Conservation (phyloP, 2,113 vertebrate species). For the Cyanoramphus novaezelandiae region DNA sequence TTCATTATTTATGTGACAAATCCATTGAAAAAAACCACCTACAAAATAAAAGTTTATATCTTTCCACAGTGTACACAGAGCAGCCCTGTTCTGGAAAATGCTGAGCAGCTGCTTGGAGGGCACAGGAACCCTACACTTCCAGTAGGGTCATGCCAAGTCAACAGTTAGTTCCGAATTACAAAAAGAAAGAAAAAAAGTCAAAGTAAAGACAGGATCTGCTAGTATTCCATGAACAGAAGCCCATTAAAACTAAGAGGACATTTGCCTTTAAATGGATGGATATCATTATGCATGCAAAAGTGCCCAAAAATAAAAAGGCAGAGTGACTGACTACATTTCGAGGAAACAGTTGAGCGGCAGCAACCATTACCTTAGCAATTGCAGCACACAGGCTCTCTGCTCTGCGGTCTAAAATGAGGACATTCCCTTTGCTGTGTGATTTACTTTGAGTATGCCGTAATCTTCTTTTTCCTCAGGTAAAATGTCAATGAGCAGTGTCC, state of each 20-base stretch:
- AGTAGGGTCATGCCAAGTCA: neutral
- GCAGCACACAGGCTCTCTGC: slow-evolving; percentile 39
- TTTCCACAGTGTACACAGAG: neutral
- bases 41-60: neutral
- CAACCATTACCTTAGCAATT: slow-evolving; percentile 62
- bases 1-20: slow-evolving; percentile 34
- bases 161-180: neutral
- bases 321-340: slow-evolving; percentile 44
- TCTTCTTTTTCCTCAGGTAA: slow-evolving; percentile 60
- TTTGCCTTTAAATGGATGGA: slow-evolving; percentile 64
- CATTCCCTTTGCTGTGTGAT: slow-evolving; percentile 54
- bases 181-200: neutral
- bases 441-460: slow-evolving; percentile 25
- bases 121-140: neutral
- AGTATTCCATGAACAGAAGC: slow-evolving; percentile 46
- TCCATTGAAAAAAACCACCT: slow-evolving; percentile 12
- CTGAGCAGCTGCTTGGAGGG: neutral
- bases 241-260: slow-evolving; percentile 51
- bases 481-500: slow-evolving; percentile 49
- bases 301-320: slow-evolving; percentile 68
- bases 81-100: neutral
- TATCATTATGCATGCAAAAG: slow-evolving; percentile 63
- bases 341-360: slow-evolving; percentile 57
- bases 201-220: slow-evolving; percentile 27
- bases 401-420: slow-evolving; percentile 62